phyloP scores from a whole-genome alignment of 2,113 vertebrate species.

The Oreocharis arfaki region DNA sequence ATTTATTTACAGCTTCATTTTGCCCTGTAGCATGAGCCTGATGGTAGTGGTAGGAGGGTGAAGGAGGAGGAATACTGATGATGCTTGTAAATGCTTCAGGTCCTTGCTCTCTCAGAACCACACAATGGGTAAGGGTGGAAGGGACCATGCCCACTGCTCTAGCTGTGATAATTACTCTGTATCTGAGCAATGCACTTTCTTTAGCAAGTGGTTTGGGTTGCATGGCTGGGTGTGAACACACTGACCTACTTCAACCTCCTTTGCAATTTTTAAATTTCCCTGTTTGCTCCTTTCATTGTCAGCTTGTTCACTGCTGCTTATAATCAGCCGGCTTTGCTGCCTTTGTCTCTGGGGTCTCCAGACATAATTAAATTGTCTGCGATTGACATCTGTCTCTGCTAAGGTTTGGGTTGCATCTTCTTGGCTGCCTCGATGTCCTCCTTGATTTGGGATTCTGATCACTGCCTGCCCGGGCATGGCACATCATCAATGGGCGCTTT shows the following conservation, averaged over 20 bases:
- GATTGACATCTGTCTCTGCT: not conserved
- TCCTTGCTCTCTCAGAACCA: not conserved
- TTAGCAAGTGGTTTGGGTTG: not conserved
- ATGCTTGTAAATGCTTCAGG: not conserved
- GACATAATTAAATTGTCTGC: not conserved
- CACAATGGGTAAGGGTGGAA: not conserved
- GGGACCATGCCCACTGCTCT: not conserved
- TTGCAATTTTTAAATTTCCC: not conserved
- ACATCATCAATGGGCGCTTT: constrained; percentile 17
- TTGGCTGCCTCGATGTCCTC: not conserved
- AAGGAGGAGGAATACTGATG: not conserved
- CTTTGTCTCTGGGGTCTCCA: not conserved
- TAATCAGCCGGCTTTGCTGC: not conserved
- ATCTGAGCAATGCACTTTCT: not conserved
- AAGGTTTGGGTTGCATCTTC: not conserved
- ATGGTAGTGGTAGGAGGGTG: not conserved
- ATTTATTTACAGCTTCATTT: constrained; percentile 23
- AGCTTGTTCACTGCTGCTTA: not conserved
- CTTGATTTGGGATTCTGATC: constrained; percentile 26
- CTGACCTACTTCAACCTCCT: constrained; percentile 14
- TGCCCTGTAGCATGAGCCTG: not conserved
- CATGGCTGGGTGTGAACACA: not conserved
- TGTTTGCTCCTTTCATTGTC: constrained; percentile 8
- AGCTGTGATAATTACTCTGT: not conserved
- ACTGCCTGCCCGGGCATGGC: not conserved